Conservation (phyloP, 2,113 vertebrate species). For the Rafetus swinhoei region DNA sequence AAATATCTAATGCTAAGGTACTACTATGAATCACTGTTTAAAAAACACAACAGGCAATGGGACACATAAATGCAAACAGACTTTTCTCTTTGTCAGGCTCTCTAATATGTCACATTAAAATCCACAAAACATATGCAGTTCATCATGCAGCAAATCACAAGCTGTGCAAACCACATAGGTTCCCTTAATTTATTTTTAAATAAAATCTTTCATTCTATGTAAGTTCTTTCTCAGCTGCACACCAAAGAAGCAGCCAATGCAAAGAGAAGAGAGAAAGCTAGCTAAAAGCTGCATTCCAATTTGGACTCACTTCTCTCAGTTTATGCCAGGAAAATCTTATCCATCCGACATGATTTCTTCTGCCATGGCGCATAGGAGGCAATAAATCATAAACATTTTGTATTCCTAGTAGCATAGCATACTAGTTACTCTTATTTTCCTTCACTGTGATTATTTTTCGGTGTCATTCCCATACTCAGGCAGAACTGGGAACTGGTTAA, state of each 20-base stretch:
- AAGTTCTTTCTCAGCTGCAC: not conserved
- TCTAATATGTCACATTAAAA: not conserved
- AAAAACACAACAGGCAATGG: not conserved
- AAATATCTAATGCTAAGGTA: not conserved
- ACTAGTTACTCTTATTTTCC: not conserved
- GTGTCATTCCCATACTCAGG: not conserved
- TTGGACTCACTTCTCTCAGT: not conserved
- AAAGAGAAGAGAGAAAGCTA: not conserved
- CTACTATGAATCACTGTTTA: not conserved
- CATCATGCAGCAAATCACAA: not conserved
- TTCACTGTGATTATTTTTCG: not conserved
- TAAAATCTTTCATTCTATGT: not conserved
- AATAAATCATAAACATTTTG: not conserved
- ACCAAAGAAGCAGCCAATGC: not conserved
- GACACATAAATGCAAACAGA: not conserved
- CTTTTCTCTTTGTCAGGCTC: not conserved
- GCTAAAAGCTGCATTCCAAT: not conserved
- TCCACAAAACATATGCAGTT: not conserved
- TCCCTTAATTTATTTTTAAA: not conserved
- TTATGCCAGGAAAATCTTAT: not conserved
- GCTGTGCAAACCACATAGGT: not conserved
- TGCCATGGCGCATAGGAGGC: not conserved
- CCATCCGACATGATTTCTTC: not conserved
- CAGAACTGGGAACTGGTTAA: not conserved
- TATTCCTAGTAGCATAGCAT: not conserved